Conservation (phyloP, 2,797 vertebrate species). For the Sebastes minor region DNA sequence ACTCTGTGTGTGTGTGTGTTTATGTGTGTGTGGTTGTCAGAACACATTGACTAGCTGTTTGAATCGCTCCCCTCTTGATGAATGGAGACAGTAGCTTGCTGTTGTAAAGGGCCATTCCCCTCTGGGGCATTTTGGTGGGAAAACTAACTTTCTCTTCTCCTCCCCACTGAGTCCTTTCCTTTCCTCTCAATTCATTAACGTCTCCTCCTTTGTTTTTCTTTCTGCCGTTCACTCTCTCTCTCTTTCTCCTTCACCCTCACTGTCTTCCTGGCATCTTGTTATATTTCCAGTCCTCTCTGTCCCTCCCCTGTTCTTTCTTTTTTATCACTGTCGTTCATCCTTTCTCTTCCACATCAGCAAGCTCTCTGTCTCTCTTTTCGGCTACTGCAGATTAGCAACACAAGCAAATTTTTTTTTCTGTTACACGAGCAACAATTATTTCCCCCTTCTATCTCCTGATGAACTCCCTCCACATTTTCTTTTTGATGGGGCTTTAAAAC, state of each 20-base stretch:
- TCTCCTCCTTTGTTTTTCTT: not conserved
- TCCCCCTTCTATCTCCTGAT: not conserved
- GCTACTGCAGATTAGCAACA: not conserved
- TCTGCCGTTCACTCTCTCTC: not conserved
- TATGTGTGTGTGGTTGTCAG: constrained; percentile 24
- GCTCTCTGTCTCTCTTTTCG: not conserved
- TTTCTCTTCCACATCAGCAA: constrained; percentile 12
- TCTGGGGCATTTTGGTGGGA: constrained; percentile 36
- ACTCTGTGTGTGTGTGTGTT: not conserved
- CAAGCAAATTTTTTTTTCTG: not conserved
- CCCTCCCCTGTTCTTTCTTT: not conserved
- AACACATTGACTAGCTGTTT: constrained; percentile 22
- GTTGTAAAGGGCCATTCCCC: constrained; percentile 17
- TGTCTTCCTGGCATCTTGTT: constrained; percentile 4
- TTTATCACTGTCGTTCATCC: not conserved
- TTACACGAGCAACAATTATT: not conserved
- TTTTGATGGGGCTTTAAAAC: not conserved
- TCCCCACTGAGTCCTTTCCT: constrained; percentile 2
- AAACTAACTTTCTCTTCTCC: constrained; percentile 34
- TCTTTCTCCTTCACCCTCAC: not conserved
- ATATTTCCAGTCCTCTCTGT: not conserved
- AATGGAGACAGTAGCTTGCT: constrained; percentile 53
- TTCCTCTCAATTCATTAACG: constrained; percentile 12
- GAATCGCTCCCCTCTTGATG: constrained; percentile 21
- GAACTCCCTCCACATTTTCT: not conserved